phyloP scores from a whole-genome alignment of 2,888 invertebrate genomes.

The Eudemis profundana region DNA sequence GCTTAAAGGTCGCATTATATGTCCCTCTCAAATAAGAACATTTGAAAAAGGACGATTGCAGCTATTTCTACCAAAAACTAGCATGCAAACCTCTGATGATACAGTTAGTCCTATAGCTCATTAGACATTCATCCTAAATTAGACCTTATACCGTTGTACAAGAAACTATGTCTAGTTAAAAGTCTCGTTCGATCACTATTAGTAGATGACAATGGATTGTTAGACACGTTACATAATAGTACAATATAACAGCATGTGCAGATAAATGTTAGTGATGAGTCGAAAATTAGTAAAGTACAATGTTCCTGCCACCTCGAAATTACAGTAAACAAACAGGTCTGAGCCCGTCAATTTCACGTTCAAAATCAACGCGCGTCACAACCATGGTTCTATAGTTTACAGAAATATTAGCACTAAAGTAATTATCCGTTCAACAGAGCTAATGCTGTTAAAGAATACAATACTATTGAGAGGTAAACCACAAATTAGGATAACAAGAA shows the following conservation, averaged over 20 bases:
- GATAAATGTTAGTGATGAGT: slow-evolving; percentile 80
- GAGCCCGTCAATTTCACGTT: slow-evolving; percentile 33
- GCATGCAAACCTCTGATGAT: slow-evolving; percentile 3
- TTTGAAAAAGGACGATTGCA: not conserved
- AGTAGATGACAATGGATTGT: slow-evolving; percentile 67
- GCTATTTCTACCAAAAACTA: not conserved
- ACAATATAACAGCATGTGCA: slow-evolving; percentile 58
- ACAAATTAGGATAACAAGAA: too few relatives aligned
- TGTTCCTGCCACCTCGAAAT: slow-evolving; percentile 45
- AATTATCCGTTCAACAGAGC: too few relatives aligned
- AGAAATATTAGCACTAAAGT: slow-evolving; percentile 37
- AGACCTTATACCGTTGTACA: slow-evolving; percentile 49
- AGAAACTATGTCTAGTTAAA: slow-evolving; percentile 47
- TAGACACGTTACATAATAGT: slow-evolving; percentile 66
- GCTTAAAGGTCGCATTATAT: not conserved
- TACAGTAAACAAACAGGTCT: slow-evolving; percentile 27
- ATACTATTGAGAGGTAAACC: too few relatives aligned
- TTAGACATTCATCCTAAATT: slow-evolving; percentile 47
- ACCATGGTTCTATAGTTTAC: slow-evolving; percentile 5
- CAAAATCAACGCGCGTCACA: slow-evolving; percentile 33
- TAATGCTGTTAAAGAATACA: too few relatives aligned
- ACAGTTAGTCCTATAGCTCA: slow-evolving; percentile 59
- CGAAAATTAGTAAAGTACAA: slow-evolving; percentile 75
- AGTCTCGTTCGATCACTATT: slow-evolving; percentile 62
- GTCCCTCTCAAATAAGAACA: not conserved